Conservation (phyloP, 1,140 invertebrate species). For the Drosophila yakuba region DNA sequence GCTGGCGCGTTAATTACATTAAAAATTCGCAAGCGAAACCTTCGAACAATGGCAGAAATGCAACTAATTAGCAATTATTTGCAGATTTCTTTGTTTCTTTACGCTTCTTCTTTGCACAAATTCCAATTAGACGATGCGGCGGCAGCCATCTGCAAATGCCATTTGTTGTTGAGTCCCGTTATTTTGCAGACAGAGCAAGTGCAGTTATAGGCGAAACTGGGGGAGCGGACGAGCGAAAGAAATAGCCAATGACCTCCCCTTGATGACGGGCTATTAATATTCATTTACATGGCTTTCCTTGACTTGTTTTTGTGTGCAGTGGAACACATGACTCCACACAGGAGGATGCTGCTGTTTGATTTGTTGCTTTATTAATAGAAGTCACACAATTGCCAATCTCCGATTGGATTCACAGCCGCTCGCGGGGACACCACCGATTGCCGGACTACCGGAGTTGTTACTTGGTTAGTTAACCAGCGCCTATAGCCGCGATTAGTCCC, state of each 20-base stretch:
- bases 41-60: slow-evolving; percentile 53
- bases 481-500: not conserved
- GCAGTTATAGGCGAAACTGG: slow-evolving; percentile 7
- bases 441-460: not conserved
- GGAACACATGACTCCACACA: slow-evolving; percentile 25
- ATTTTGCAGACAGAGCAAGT: slow-evolving; percentile 56
- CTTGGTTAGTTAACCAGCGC: not conserved
- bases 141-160: slow-evolving; percentile 51
- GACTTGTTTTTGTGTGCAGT: slow-evolving; percentile 14
- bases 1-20: slow-evolving; percentile 73
- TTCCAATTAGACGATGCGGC: slow-evolving; percentile 67
- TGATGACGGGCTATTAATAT: slow-evolving; percentile 76
- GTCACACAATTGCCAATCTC: not conserved
- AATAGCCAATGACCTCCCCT: slow-evolving; percentile 52
- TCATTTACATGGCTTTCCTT: slow-evolving; percentile 51
- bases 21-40: slow-evolving; percentile 76
- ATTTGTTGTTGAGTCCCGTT: slow-evolving; percentile 70
- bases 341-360: slow-evolving; percentile 16
- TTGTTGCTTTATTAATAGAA: slow-evolving; percentile 39
- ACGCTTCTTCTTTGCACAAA: slow-evolving; percentile 51
- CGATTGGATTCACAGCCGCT: slow-evolving; percentile 9
- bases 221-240: not conserved
- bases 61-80: slow-evolving; percentile 75
- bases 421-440: not conserved
- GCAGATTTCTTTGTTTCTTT: slow-evolving; percentile 57